Conservation (phyloP, 2,113 vertebrate species). For the Cochlearius cochlearius region DNA sequence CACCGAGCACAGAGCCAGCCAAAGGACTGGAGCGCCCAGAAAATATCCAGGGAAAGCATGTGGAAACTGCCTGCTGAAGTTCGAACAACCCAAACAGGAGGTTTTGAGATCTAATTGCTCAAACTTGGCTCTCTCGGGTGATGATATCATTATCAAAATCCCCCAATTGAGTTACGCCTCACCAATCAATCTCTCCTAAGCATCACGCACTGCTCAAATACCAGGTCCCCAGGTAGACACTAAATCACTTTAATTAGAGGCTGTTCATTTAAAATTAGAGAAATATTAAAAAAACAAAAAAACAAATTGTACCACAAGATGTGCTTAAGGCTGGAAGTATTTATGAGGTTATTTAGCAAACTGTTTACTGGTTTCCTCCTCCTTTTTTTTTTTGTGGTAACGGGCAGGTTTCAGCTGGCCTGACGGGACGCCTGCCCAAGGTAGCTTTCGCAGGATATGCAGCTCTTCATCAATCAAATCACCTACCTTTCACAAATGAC, state of each 20-base stretch:
- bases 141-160: constrained; percentile 45
- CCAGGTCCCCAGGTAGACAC: constrained; percentile 70
- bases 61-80: neutral
- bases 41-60: neutral
- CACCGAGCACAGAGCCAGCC: neutral
- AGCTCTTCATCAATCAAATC: neutral
- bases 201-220: constrained; percentile 55
- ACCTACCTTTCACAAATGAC: neutral
- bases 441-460: neutral
- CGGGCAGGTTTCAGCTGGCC: neutral
- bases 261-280: constrained; percentile 70
- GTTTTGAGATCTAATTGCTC: constrained; percentile 39
- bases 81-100: neutral
- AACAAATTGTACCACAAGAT: constrained; percentile 52
- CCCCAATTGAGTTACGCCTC: constrained; percentile 13
- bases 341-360: constrained; percentile 50
- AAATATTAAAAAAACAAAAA: constrained; percentile 50
- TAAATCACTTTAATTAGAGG: constrained; percentile 77
- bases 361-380: neutral
- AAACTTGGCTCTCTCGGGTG: constrained; percentile 20
- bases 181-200: constrained; percentile 61
- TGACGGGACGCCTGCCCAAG: neutral
- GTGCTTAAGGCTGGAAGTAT: constrained; percentile 34
- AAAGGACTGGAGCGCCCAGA: neutral
- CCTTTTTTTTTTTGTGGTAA: neutral